Evolutionary conservation across 2,888 invertebrate genomes (phyloP), one percentile per base, ranked within the genome.

Genomic region (Tryphoninae sp.): DNA sequence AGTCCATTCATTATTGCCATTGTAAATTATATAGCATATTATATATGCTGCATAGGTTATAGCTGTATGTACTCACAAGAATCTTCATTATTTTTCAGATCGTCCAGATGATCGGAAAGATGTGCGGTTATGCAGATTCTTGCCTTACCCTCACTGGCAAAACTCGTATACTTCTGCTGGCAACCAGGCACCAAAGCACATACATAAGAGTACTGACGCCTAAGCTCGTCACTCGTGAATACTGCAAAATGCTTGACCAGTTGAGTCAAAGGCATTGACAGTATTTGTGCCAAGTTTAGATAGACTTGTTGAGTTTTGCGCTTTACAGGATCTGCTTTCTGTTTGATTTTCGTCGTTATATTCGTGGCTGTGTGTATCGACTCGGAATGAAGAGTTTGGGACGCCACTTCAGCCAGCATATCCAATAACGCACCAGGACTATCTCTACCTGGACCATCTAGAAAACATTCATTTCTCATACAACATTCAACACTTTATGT

Each of bases 371-470:
- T 84, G 83, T 87, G 87, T 49, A 87, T 86, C 23, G 90, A 89
- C 67, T 91, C 92, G 0, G 91, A 92, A 73, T 91, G 90, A 6
- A 93, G 87, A 0, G 93, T 93, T 78, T 92, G 93, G 2, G 93
- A 93, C n/a, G 94, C 94, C 22, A 94, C 94, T 87, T 93, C 93
- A 11, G 94, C 94, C 80, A 94, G 87, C 90, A 94, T 93, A 86
- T 93, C 93, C 79, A 94, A 85, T 69, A 93, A 84, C 33, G 91
- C 92, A 23, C 90, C 92, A 8, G 92, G 90, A 83, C 91, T 90
- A 76, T 90, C 89, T 49, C 87, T 88, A 53, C 90, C 90, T 87
- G 90, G 84, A 26, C 87, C 87, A 85, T 88, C 91, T 91, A 77
- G 2, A 74, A 81, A 13, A 33, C 6, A 33, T 33, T 33, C 33